Evolutionary conservation across 2,113 vertebrate genomes (phyloP), one percentile per base, ranked within the genome.

Genomic region (Archilochus colubris): DNA sequence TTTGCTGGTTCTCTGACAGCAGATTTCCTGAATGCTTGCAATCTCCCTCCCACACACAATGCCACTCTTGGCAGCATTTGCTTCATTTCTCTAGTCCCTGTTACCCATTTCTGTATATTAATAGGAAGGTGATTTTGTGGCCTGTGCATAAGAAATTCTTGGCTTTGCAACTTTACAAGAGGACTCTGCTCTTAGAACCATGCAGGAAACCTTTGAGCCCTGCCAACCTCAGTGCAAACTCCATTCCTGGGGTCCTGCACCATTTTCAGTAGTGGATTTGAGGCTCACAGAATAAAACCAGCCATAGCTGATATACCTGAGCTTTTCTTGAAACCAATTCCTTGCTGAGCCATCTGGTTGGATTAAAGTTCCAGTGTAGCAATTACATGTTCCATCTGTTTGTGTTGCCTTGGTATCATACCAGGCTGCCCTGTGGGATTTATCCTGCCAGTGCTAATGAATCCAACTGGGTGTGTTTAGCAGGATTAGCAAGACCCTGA

Each of bases 381-480:
- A 78, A 72, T 88, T 94, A 59, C 85, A 25, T 15, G 38, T 88
- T 94, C 93, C 79, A 95, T 96, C 96, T 96, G 85, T 54, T 84
- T 94, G 80, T 61, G 14, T 77, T 91, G 84, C 80, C 70, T 82
- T 82, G 59, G 75, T 82, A 25, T 44, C 50, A 10, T 44, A n/a
- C 7, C 57, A 86, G 62, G 66, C 76, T 84, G 69, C 76, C 82
- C 68, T 33, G 79, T 61, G 85, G 94, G 89, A n/a, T 75, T 81
- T 50, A 17, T 88, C 66, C 73, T 95, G 93, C 85, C 64, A 81
- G 64, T 91, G 93, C 84, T 92, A 67, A 95, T 95, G 88, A 94
- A 91, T 79, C 72, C 57, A n/a, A n/a, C 51, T 63, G 82, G 82
- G 79, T 64, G 36, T 72, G 50, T 82, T 88, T 88, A 75, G 68